Base-by-base conservation (phyloP, 1,140 invertebrate genomes). In the Pentalonia nigronervosa region DNA sequence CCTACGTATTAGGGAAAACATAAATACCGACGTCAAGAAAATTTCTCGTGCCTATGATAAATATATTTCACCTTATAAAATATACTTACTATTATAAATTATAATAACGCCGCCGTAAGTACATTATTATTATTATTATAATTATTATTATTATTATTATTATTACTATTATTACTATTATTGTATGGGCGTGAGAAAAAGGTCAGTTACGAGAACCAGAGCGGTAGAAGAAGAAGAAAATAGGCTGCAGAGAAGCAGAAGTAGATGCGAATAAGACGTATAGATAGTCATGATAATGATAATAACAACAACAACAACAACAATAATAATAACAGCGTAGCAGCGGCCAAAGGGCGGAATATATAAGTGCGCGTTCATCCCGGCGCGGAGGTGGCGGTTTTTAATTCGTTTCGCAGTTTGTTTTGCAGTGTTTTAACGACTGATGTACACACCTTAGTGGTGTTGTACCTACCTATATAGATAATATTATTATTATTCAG, bases 381-480 rank as follows among this genome's bases (percentile, higher is more conserved):
- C 25, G 25, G 45, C 45, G n/a, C 36, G 50, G 88, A 36, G 90
- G 90, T 14, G 30, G 84, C 30, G n/a, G 45, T 81, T 53, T 41
- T 53, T 76, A 91, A 91, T 91, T 83, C 90, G 21, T 91, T 91
- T 50, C 21, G 8, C 41, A 21, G n/a, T 89, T 83, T 45, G 90
- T 91, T 83, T 67, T 50, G n/a, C 50, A 76, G n/a, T 91, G 47
- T 91, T 48, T 76, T 83, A 92, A 89, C 87, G 47, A 76, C 60
- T 30, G n/a, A 8, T n/a, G 60, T 17, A n/a, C n/a, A 60, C 25
- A n/a, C 60, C 60, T 20, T 21, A 17, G 48, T 50, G 11, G 48
- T 7, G 7, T 1, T 0, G 3, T 53, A 86, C 47, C 47, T 86
- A 86, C 47, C 47, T 87, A n/a, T 88, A 88, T 23, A 88, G 0